Evolutionary conservation across 2,888 invertebrate genomes (phyloP).

Genomic region (Eurois occulta): DNA sequence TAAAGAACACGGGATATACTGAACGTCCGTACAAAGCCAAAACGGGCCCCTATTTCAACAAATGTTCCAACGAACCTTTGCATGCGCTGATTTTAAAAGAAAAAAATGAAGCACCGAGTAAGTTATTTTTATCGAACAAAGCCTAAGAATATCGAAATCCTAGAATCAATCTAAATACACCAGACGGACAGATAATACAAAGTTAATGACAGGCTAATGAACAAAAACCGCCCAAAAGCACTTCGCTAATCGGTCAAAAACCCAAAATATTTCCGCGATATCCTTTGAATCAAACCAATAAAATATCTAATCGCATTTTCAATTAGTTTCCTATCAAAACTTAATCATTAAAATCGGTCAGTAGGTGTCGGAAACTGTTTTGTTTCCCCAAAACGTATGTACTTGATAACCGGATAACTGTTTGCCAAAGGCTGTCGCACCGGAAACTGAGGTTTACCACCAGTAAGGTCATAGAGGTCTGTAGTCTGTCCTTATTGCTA

Average conservation of each 20-base stretch:
- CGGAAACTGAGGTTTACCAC: slow-evolving; percentile 29
- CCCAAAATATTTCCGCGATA: slow-evolving; percentile 45
- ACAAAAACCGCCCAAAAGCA: slow-evolving; percentile 10
- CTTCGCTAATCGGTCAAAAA: slow-evolving; percentile 22
- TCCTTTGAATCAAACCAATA: slow-evolving; percentile 18
- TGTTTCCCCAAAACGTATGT: neutral
- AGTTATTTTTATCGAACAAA: slow-evolving; percentile 12
- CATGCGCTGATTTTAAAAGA: neutral
- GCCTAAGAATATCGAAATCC: neutral
- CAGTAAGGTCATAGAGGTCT: slow-evolving; percentile 12
- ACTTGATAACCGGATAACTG: neutral
- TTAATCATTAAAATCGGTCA: slow-evolving; percentile 49
- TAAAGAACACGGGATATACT: slow-evolving; percentile 1
- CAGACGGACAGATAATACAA: slow-evolving; percentile 6
- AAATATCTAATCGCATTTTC: slow-evolving; percentile 19
- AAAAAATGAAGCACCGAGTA: neutral
- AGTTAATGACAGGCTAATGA: slow-evolving; percentile 20
- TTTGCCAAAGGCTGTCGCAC: slow-evolving; percentile 7
- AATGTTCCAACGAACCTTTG: neutral
- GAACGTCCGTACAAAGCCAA: neutral
- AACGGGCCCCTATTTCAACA: neutral
- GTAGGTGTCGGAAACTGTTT: slow-evolving; percentile 22
- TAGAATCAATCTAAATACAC: slow-evolving; percentile 4
- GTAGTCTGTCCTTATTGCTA: slow-evolving; percentile 29
- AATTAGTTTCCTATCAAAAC: slow-evolving; percentile 42